Base-by-base conservation (phyloP, 2,888 invertebrate genomes). In the Mactromeris polynyma region DNA sequence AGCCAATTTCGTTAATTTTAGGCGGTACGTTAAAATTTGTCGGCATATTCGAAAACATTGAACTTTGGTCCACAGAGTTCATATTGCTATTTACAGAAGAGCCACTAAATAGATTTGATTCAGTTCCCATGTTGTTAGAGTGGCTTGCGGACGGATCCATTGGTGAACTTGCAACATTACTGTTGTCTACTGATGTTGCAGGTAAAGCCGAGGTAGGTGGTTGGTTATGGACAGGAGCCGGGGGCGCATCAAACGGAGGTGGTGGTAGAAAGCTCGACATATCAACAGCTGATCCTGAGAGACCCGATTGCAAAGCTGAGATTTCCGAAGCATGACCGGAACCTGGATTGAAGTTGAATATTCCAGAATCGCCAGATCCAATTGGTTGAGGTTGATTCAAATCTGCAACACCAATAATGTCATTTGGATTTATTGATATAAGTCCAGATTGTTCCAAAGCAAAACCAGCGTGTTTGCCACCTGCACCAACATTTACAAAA, bases 231-330 rank as follows among this genome's bases (percentile, higher is more conserved):
- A 64, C 26, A 9, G 73, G 36, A 58, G 58, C 58, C 26, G 11
- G 14, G 1, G 58, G 58, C 31, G 26, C n/a, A 17, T 84, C 78
- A 38, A 78, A 88, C 6, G 33, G 33, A 14, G 90, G 88, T 9
- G 90, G 88, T 36, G 90, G 90, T 14, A 86, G 11, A 26, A 90
- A 81, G 40, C 69, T 78, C 11, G 86, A 73, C 90, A 90, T 90
- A 38, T 90, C 90, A 0, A 90, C 90, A 58, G 86, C 84, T 26
- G 80, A 73, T 31, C 90, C 88, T 42, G 69, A 51, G 26, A 83
- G 19, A 7, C 80, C 77, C 0, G 90, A 80, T 40, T 90, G 86
- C n/a, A 90, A 40, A 9, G 81, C 90, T 38, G 86, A 78, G 2
- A 90, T 83, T 79, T 90, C 90, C 19, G 81, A 86, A 36, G 79